Evolutionary conservation across 1,140 invertebrate species (phyloP), one percentile per base, ranked within the genome.

Genomic region (Drosophila funebris): DNA sequence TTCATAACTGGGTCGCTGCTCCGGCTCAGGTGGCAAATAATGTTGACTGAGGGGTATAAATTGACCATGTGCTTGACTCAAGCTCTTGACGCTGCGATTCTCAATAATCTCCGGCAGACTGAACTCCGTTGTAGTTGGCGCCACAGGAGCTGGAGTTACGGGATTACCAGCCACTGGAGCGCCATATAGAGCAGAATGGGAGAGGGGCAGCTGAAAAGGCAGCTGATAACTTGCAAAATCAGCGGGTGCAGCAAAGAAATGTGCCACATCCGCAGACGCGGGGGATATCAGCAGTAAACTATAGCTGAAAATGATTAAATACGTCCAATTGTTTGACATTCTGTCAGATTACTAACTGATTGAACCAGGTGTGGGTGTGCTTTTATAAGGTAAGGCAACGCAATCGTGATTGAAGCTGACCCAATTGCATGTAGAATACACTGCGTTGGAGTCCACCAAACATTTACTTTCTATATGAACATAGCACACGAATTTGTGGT

Each of bases 31-130:
- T 3, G 89, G 77, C 4, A 90, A 20, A 64, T 91, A 91, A 9
- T 90, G 66, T n/a, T 85, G 80, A 13, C 48, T 74, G 0, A 91
- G 39, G 3, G 90, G 90, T 61, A 91, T 91, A 61, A 91, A 91
- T 5, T 31, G 73, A 0, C 56, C 73, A 41, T 73, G 79, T 39
- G 44, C 67, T 11, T 37, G 58, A 52, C 43, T 72, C 39, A 20
- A 44, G 37, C 41, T 36, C 64, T 78, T 88, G 0, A 82, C 50
- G 33, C 72, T 87, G 20, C 90, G 85, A 46, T 91, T 91, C 36
- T 91, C 90, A 2, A 91, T 74, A 2, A 91, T 88, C 39, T 91
- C 90, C 3, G 90, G 90, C 31, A 91, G 33, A 8, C 29, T 74
- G 27, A 82, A 88, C 46, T 91, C 90, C 0, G 90, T 90, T 5